Evolutionary conservation across 2,888 invertebrate genomes (phyloP), one percentile per base, ranked within the genome.

Genomic region (Girardia tigrina): DNA sequence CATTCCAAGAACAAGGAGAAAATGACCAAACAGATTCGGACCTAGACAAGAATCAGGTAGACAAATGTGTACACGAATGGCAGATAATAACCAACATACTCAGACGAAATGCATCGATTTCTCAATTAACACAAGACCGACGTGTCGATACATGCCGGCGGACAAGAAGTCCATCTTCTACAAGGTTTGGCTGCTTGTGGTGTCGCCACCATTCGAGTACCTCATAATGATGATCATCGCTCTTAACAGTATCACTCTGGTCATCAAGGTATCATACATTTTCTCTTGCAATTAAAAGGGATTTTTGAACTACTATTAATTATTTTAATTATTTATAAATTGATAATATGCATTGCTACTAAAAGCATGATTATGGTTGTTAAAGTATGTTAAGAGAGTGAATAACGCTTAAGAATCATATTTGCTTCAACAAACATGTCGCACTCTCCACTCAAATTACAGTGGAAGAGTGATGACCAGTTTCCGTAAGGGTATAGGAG

Each of bases 221-320:
- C 94, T 98, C 88, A 97, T 99, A 86, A 98, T 99, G 97, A 91
- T 92, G 86, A 90, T 99, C 85, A 99, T 99, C 87, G 94, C 97
- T 82, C 90, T 94, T 85, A 99, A 99, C 87, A 99, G 98, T 78
- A 88, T 98, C 82, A 90, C 98, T 82, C 90, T 99, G 81, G 98
- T 98, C 98, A 98, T 98, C 97, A 98, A 98, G 93, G 97, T 97
- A 42, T n/a, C n/a, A n/a, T n/a, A n/a, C n/a, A n/a, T n/a, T n/a
- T n/a, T n/a, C n/a, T n/a, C n/a, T n/a, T 70, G 70, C 8, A 26
- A 70, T 70, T 16, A 6, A 12, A 26, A 6, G 23, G 12, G n/a
- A 12, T 12, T 12, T 12, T 6, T 70, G 6, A 26, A 26, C 70
- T 26, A 12, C 70, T 42, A n/a, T 42, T 14, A 16, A 42, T 42